These are phyloP conservation scores for Imbricaverruca yamaguchii DNA, from an alignment of 2,888 invertebrate genomes.

Conservation along the genomic window DNA sequence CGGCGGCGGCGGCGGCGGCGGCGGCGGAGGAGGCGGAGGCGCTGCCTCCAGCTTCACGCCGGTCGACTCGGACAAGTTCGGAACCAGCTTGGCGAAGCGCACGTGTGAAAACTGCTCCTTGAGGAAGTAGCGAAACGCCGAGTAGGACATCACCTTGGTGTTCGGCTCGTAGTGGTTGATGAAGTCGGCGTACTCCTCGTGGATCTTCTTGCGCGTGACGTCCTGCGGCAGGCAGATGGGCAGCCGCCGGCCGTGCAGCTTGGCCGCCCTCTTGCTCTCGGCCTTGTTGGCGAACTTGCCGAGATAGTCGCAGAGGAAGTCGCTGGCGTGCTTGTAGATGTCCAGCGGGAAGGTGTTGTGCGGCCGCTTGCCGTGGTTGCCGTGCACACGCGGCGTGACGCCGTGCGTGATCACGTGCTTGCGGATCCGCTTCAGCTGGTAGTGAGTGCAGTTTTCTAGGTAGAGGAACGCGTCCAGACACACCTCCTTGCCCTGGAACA, in stretches of 20 bases:
- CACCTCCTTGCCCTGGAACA: constrained; percentile 67
- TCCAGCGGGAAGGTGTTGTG: constrained; percentile 71
- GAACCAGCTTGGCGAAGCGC: constrained; percentile 43
- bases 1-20: background rate
- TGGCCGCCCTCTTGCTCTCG: constrained; percentile 30
- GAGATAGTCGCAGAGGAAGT: constrained; percentile 64
- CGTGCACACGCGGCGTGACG: constrained; percentile 67
- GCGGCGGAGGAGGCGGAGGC: constrained; percentile 37
- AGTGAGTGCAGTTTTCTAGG: constrained; percentile 69
- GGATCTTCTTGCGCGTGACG: constrained; percentile 59
- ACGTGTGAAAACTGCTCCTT: constrained; percentile 72
- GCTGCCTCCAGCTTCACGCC: constrained; percentile 42
- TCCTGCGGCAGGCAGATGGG: constrained; percentile 46
- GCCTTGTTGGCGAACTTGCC: constrained; percentile 36
- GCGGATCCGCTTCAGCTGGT: constrained; percentile 65
- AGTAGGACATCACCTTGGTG: constrained; percentile 67
- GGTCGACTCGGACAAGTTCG: background rate
- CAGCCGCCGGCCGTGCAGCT: constrained; percentile 31
- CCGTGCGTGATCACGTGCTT: constrained; percentile 72
- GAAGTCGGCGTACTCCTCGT: constrained; percentile 65
- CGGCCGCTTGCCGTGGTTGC: constrained; percentile 70
- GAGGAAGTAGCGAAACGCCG: constrained; percentile 70
- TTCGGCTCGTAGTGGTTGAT: constrained; percentile 61
- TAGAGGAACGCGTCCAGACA: constrained; percentile 70
- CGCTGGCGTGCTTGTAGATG: constrained; percentile 67